Conservation (phyloP, 1,140 invertebrate genomes). For the Epicauta chinensis region DNA sequence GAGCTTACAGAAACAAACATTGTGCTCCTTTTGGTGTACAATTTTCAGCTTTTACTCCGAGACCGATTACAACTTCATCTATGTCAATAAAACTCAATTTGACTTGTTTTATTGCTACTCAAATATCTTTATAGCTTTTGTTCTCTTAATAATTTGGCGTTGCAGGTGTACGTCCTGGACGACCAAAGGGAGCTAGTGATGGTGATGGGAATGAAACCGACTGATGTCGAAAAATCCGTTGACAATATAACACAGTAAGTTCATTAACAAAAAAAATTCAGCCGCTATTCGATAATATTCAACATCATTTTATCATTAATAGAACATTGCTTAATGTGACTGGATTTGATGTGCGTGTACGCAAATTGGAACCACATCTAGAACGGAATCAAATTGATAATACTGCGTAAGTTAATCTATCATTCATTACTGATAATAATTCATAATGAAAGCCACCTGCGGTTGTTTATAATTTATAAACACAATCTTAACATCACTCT, state of each 20-base stretch:
- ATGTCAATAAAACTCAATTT: no score
- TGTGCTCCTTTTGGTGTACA: no score
- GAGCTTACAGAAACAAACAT: no score
- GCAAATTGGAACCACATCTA: slow-evolving; percentile 68
- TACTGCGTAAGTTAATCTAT: slow-evolving; percentile 55
- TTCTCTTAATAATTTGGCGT: no score
- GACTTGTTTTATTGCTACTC: no score
- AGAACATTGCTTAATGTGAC: slow-evolving; percentile 64
- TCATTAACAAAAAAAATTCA: slow-evolving; percentile 5
- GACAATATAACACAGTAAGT: slow-evolving; percentile 61
- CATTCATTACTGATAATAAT: slow-evolving; percentile 7
- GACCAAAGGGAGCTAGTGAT: slow-evolving; percentile 73
- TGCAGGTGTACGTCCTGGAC: slow-evolving; percentile 72
- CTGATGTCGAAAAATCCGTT: slow-evolving; percentile 63
- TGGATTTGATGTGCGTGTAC: slow-evolving; percentile 67
- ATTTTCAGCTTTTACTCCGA: no score
- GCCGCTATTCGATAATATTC: background rate
- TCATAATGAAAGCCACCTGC: background rate
- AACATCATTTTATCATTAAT: slow-evolving; percentile 12
- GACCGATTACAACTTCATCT: no score
- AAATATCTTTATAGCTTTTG: no score
- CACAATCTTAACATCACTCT: no score
- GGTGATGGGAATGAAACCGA: slow-evolving; percentile 66
- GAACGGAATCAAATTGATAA: slow-evolving; percentile 53
- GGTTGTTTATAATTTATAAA: no score